phyloP scores from a whole-genome alignment of 2,797 vertebrate species.

The Cuniculus paca region DNA sequence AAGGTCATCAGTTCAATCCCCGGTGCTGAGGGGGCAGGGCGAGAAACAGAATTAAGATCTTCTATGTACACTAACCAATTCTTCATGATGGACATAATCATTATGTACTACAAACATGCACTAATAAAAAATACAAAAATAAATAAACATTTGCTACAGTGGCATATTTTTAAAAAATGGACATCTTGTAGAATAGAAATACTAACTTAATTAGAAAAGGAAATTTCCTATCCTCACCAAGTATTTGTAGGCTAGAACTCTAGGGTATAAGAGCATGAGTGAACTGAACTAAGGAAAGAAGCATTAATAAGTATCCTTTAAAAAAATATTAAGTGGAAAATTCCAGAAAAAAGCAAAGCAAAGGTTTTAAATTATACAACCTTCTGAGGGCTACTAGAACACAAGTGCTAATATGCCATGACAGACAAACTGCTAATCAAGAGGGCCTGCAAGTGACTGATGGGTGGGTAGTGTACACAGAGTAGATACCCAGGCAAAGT shows the following conservation, averaged over 20 bases:
- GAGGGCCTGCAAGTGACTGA: neutral
- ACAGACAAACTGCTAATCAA: neutral
- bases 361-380: no score
- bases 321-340: neutral
- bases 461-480: neutral
- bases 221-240: neutral
- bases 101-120: neutral
- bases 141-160: neutral
- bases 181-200: neutral
- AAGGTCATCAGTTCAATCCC: no score
- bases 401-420: neutral
- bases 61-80: neutral
- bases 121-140: neutral
- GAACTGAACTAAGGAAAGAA: conserved; percentile 9
- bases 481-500: neutral
- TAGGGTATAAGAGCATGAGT: neutral
- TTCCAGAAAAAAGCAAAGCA: neutral
- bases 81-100: neutral
- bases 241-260: neutral
- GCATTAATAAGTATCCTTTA: neutral
- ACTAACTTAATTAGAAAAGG: neutral
- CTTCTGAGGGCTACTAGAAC: neutral
- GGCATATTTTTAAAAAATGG: neutral
- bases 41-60: neutral
- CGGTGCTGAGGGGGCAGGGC: no score